phyloP scores from a whole-genome alignment of 2,888 invertebrate genomes.

The Dorcus hopei region DNA sequence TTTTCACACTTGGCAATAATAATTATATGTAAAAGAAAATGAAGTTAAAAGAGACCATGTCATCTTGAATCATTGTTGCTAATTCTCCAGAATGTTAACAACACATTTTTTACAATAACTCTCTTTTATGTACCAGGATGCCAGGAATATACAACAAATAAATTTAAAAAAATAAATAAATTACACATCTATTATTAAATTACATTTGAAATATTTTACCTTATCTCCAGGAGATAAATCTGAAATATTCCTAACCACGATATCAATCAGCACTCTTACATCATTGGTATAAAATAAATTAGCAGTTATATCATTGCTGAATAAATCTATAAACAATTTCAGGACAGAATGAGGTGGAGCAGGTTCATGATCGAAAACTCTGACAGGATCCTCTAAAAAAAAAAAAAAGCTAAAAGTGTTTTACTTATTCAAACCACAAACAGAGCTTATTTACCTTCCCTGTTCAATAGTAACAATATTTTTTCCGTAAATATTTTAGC shows the following conservation, averaged over 20 bases:
- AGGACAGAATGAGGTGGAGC: conserved; percentile 80
- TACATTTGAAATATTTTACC: conserved; percentile 50
- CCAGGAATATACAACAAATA: conserved; percentile 11
- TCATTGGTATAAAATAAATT: conserved; percentile 93
- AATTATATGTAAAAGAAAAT: no score
- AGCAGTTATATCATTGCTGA: conserved; percentile 74
- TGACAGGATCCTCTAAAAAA: conserved; percentile 78
- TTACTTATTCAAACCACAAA: background rate
- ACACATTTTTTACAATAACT: background rate
- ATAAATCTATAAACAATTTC: conserved; percentile 85
- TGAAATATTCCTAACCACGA: conserved; percentile 84
- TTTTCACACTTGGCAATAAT: no score
- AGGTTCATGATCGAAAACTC: conserved; percentile 79
- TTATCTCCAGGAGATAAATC: conserved; percentile 85
- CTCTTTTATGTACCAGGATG: background rate
- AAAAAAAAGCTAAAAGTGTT: conserved; percentile 2
- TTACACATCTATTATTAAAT: background rate
- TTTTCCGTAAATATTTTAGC: conserved; percentile 92
- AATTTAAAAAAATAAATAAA: conserved; percentile 8
- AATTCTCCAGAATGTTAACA: no score
- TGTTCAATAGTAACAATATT: conserved; percentile 78
- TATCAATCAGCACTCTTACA: conserved; percentile 89
- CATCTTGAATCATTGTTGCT: no score
- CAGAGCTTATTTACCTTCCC: conserved; percentile 68
- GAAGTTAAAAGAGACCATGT: no score